phyloP scores from a whole-genome alignment of 2,888 invertebrate genomes.

The Sarcophaga rosellei region DNA sequence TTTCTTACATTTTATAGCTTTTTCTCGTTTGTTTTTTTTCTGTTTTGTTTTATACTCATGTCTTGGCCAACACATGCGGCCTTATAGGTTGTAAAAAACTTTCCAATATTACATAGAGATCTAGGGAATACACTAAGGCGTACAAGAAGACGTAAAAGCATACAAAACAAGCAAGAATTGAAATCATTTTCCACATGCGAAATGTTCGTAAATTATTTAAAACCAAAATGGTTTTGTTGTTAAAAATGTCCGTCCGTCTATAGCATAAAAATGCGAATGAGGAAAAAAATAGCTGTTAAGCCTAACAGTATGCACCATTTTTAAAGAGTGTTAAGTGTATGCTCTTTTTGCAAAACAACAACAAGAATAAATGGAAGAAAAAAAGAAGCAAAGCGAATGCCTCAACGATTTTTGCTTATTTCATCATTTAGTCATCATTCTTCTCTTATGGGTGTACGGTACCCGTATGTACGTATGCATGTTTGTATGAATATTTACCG shows the following conservation, averaged over 20 bases:
- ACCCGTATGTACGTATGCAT: conserved; percentile 29
- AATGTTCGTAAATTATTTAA: conserved; percentile 67
- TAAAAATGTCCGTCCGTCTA: background rate
- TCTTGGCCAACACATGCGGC: conserved; percentile 60
- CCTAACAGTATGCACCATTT: conserved; percentile 52
- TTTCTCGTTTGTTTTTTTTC: conserved; percentile 17
- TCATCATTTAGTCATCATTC: conserved; percentile 63
- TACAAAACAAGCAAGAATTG: conserved; percentile 29
- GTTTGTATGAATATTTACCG: conserved; percentile 14
- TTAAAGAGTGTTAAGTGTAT: conserved; percentile 61
- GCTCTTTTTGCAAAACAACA: conserved; percentile 42
- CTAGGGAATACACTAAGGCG: conserved; percentile 15
- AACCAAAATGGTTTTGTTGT: conserved; percentile 50
- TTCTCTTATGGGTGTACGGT: background rate
- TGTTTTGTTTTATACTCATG: conserved; percentile 61
- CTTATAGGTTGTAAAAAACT: conserved; percentile 1
- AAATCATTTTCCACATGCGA: conserved; percentile 66
- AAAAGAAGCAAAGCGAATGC: conserved; percentile 23
- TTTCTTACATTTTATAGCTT: conserved; percentile 1
- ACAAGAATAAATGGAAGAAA: too few relatives aligned
- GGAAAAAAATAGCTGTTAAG: background rate
- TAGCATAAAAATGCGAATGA: conserved; percentile 4
- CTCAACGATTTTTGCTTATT: conserved; percentile 62
- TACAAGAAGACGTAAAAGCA: background rate
- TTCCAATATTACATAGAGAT: conserved; percentile 36